A percentile compares a stretch with the other conserved stretches of the same genome.
Evolutionary conservation across 2,888 invertebrate species (phyloP).

Genomic region (Pyrrhia umbra): DNA sequence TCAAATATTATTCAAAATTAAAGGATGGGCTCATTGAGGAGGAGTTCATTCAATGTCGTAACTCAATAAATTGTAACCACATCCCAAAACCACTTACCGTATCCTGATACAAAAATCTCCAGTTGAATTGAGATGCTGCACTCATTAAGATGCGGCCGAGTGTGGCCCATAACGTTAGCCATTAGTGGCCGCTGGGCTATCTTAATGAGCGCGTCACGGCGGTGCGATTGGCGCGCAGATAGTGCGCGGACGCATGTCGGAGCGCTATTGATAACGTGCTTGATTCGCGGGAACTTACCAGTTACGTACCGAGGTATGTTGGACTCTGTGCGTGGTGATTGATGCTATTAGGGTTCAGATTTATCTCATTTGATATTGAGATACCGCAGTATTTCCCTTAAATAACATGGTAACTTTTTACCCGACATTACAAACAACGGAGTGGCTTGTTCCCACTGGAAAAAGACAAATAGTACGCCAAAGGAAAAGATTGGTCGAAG

Average conservation of each 20-base stretch:
- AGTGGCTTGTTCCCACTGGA: too few species aligned
- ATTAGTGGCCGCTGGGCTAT: constrained; percentile 57
- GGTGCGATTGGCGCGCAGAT: constrained; percentile 70
- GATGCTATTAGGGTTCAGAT: constrained; percentile 12
- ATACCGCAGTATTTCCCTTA: too few species aligned
- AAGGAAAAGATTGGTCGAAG: too few species aligned
- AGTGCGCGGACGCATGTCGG: constrained; percentile 22
- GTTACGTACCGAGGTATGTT: constrained; percentile 12
- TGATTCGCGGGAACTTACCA: constrained; percentile 16
- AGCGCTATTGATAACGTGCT: constrained; percentile 37
- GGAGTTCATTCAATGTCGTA: constrained; percentile 1
- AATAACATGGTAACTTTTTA: too few species aligned
- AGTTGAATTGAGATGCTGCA: constrained; percentile 56
- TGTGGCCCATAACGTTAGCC: constrained; percentile 54
- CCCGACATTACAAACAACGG: too few species aligned
- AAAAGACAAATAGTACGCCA: too few species aligned
- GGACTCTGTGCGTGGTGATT: background rate
- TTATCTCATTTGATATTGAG: constrained; percentile 8
- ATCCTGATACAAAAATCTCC: constrained; percentile 39
- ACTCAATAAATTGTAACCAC: constrained; percentile 20
- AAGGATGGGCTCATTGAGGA: too few species aligned
- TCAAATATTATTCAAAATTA: too few species aligned
- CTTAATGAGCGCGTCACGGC: constrained; percentile 77
- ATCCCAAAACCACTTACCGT: constrained; percentile 44
- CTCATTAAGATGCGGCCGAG: constrained; percentile 45